phyloP scores from a whole-genome alignment of 1,140 invertebrate genomes.

The Drosophila ercepeae region DNA sequence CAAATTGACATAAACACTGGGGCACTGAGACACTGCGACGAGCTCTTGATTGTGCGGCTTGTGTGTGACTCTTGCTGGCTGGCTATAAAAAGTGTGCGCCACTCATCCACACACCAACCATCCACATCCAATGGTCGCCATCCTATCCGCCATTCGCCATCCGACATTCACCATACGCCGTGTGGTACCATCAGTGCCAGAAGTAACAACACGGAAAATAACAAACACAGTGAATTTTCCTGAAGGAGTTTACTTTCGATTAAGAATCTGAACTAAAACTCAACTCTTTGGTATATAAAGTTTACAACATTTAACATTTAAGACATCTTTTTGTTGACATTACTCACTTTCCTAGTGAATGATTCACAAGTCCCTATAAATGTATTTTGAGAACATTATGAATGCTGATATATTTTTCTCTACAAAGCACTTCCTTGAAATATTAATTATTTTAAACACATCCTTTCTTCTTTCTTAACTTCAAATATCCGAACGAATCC shows the following conservation, averaged over 20 bases:
- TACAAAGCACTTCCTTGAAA: background rate
- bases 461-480: too few relatives aligned
- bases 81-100: constrained; percentile 67
- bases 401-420: background rate
- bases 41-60: constrained; percentile 72
- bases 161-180: constrained; percentile 49
- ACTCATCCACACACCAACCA: constrained; percentile 46
- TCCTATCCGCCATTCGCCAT: constrained; percentile 8
- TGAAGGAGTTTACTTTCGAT: background rate
- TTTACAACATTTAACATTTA: too few relatives aligned
- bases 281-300: too few relatives aligned
- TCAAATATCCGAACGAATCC: too few relatives aligned
- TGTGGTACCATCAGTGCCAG: constrained; percentile 56
- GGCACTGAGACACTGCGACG: constrained; percentile 33
- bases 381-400: too few relatives aligned
- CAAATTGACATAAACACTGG: constrained; percentile 70
- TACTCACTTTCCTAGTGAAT: too few relatives aligned
- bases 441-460: background rate
- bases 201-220: constrained; percentile 43
- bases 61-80: constrained; percentile 75
- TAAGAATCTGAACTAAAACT: too few relatives aligned
- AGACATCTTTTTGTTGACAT: background rate
- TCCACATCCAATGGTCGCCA: background rate
- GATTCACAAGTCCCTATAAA: too few relatives aligned
- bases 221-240: constrained; percentile 27